phyloP scores from a whole-genome alignment of 2,888 invertebrate species.

The Acanthococcus lagerstroemiae region DNA sequence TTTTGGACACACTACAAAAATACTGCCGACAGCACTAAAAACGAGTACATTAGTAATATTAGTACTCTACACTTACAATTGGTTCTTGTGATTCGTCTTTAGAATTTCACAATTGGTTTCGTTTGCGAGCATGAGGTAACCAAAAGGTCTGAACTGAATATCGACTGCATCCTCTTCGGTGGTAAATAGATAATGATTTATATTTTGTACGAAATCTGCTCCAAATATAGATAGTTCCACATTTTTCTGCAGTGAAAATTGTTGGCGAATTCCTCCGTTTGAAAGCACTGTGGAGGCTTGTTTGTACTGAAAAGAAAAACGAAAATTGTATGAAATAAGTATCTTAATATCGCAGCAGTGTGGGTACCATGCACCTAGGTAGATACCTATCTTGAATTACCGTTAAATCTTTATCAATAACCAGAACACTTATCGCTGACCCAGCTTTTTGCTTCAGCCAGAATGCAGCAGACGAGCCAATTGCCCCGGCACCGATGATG shows the following conservation, averaged over 20 bases:
- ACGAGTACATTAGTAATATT: too few relatives aligned
- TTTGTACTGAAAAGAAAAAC: constrained; percentile 56
- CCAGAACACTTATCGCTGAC: constrained; percentile 63
- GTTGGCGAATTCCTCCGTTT: constrained; percentile 77
- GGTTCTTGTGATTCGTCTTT: constrained; percentile 55
- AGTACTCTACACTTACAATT: constrained; percentile 51
- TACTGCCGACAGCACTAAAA: too few relatives aligned
- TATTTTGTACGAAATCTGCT: constrained; percentile 75
- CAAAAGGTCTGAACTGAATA: constrained; percentile 73
- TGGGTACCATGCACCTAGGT: too few relatives aligned
- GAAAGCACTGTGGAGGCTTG: constrained; percentile 64
- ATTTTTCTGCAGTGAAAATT: constrained; percentile 87
- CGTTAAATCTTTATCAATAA: constrained; percentile 78
- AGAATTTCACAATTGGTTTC: constrained; percentile 64
- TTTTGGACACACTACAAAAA: too few relatives aligned
- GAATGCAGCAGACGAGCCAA: constrained; percentile 85
- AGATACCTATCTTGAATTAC: too few relatives aligned
- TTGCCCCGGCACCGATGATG: constrained; percentile 83
- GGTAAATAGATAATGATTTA: constrained; percentile 52
- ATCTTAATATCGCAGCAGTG: too few relatives aligned
- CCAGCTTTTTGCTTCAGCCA: constrained; percentile 69
- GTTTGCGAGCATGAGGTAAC: constrained; percentile 75
- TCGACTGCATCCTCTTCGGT: constrained; percentile 58
- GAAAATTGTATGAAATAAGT: too few relatives aligned
- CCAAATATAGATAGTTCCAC: constrained; percentile 81